phyloP scores from a whole-genome alignment of 2,797 vertebrate genomes.

The Gorsachius magnificus region DNA sequence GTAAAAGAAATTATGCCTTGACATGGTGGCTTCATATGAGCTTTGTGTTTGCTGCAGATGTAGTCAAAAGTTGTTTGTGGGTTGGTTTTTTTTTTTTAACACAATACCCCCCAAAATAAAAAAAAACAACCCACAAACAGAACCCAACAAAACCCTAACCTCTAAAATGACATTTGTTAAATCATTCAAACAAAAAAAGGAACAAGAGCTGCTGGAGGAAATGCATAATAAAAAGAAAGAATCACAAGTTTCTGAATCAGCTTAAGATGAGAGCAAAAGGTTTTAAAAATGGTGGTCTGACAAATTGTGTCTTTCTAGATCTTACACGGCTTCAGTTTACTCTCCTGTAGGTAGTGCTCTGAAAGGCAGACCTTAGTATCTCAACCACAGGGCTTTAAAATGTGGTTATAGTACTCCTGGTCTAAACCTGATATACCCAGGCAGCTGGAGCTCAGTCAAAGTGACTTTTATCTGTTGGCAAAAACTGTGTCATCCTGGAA shows the following conservation, averaged over 20 bases:
- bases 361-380: neutral
- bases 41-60: neutral
- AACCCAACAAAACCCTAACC: neutral
- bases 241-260: constrained; percentile 57
- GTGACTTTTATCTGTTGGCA: neutral
- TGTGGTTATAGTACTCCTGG: neutral
- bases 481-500: neutral
- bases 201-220: constrained; percentile 28
- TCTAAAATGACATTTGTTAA: neutral
- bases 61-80: neutral
- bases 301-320: neutral
- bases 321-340: neutral
- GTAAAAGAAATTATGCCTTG: neutral
- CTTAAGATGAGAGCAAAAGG: neutral
- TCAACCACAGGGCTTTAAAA: neutral
- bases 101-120: too few species aligned
- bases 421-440: neutral
- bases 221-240: neutral
- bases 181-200: neutral
- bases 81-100: too few species aligned
- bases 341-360: neutral
- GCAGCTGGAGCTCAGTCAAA: neutral
- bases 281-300: neutral
- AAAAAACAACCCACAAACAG: neutral
- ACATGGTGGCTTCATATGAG: neutral